Base-by-base conservation (phyloP, 2,113 vertebrate genomes). In the Antechinus stuartii region DNA sequence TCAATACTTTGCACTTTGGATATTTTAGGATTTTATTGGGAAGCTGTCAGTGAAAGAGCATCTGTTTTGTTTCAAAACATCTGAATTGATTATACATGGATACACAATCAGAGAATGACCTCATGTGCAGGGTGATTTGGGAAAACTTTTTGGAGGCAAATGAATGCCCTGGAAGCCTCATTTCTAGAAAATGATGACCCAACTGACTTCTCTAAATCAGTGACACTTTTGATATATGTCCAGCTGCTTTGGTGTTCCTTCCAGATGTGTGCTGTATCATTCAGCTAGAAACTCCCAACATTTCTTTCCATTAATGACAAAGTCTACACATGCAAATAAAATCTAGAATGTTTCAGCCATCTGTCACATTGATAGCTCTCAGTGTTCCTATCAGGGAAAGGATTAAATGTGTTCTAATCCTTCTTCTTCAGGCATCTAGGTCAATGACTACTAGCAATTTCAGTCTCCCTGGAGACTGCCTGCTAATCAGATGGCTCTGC, bases 241-340 rank as follows among this genome's bases (percentile, higher is more conserved):
- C 94, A 96, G 93, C 92, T 97, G 96, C 93, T 90, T 89, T 68
- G 92, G 94, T 92, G 90, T 84, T 95, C 42, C 47, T 84, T 91
- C 95, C 95, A 95, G 95, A 96, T 97, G 96, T 96, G 56, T 30
- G 52, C 46, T 95, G 52, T 68, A 94, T 50, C 54, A 56, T 94
- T 97, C 92, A 91, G 76, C 93, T 97, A 90, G 68, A 84, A 42
- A 54, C 92, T 97, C 49, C 53, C 50, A 93, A 95, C 93, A 55
- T 49, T 95, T 95, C 91, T 94, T 96, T 49, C 57, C 96, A 94
- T 92, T 97, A 95, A 90, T n/a, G 57, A 54, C 50, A 95, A 91
- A 94, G 54, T 98, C 89, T 96, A 50, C 93, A 84, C 54, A 93
- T 96, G 91, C 95, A 93, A 97, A 97, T 96, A 94, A 96, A 91